Evolutionary conservation across 2,888 invertebrate genomes (phyloP), one percentile per base, ranked within the genome.

Genomic region (Synergus itoensis): DNA sequence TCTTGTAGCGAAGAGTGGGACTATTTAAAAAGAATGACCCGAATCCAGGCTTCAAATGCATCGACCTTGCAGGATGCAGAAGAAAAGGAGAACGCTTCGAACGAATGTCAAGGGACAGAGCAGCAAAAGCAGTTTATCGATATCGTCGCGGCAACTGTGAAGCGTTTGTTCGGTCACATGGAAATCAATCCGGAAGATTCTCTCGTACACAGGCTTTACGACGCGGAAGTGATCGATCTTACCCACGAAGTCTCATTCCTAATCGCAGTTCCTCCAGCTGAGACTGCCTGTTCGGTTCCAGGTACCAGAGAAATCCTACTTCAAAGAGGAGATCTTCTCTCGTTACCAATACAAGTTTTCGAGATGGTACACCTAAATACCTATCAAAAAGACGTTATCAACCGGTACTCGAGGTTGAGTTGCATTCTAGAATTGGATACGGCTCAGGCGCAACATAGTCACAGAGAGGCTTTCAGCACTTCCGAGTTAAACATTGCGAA

Each of bases 341-440:
- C 98, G 82, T 93, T 99, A 79, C 99, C 99, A 0, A 96, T 99
- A 63, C 98, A 99, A 92, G 97, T 97, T 0, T 97, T 97, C 89
- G 96, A 98, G 94, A 96, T 97, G 98, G 97, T 99, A 82, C 99
- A 99, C 91, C 94, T 99, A 83, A 96, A 96, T 89, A 98, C 99
- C 2, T 99, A 99, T 92, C 98, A 99, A 90, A 95, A 95, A 76
- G 96, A 96, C 86, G 96, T 99, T 83, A 95, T 99, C 78, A 96
- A 96, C 88, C 95, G 97, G 90, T 99, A 99, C 93, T 97, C 98
- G 2, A 95, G 98, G 81, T 94, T 99, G 18, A 99, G 98, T 86
- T 98, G 98, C 87, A 96, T 98, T 80, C 93, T 99, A 80, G 99
- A 99, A 92, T 93, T 98, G 90, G 99, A 99, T 88, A 96, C 97